A percentile compares a stretch with the other conserved stretches of the same genome.
These are phyloP conservation scores for Tinea trinotella DNA, from an alignment of 2,888 invertebrate species.

Conservation along the genomic window DNA sequence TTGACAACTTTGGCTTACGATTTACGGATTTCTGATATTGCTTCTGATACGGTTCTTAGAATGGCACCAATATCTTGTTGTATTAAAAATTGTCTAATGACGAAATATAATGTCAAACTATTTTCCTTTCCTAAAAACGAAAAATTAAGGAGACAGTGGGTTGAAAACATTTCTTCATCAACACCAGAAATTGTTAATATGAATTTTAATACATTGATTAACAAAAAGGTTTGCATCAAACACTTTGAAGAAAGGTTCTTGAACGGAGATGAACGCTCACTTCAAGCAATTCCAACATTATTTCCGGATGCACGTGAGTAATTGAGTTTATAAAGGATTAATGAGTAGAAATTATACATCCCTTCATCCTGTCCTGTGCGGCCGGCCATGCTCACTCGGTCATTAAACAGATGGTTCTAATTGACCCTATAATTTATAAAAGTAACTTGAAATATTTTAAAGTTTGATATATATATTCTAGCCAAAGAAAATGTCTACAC, in stretches of 20 bases:
- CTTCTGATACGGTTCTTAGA: no score
- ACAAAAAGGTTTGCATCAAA: background rate
- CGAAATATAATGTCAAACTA: background rate
- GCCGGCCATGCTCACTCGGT: no score
- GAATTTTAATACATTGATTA: background rate
- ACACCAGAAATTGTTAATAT: background rate
- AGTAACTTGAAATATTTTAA: no score
- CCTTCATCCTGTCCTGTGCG: no score
- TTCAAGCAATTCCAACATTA: background rate
- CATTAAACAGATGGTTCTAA: background rate
- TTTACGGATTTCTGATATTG: no score
- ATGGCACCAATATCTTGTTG: background rate
- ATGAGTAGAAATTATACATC: no score
- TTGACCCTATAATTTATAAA: no score
- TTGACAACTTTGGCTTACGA: no score
- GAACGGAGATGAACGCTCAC: background rate
- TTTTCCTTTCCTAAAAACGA: background rate
- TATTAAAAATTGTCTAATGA: background rate
- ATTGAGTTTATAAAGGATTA: no score
- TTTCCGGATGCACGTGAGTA: background rate
- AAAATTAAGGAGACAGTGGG: background rate
- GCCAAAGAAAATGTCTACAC: no score
- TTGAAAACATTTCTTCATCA: background rate
- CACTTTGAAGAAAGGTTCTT: background rate
- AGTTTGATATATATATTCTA: no score